These are phyloP conservation scores for Ciconia maguari DNA, from an alignment of 2,113 vertebrate species.

Conservation along the genomic window DNA sequence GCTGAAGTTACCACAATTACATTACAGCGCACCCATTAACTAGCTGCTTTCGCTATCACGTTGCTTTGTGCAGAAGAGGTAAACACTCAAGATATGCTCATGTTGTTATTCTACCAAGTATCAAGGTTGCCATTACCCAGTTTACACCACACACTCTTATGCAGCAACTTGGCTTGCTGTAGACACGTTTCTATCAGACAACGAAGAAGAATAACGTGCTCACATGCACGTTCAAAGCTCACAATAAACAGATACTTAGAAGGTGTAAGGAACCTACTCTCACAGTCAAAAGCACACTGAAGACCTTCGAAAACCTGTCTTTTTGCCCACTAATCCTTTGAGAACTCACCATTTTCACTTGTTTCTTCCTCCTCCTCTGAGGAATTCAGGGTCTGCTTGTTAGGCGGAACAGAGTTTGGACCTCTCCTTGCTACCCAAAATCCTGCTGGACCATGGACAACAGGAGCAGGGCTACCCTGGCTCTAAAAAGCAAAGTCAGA, in stretches of 20 bases:
- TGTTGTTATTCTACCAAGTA: background rate
- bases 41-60: background rate
- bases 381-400: slow-evolving; percentile 73
- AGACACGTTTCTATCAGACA: background rate
- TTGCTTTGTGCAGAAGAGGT: background rate
- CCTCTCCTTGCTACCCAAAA: slow-evolving; percentile 75
- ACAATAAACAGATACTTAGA: background rate
- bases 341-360: slow-evolving; percentile 72
- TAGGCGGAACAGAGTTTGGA: slow-evolving; percentile 53
- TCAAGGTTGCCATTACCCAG: background rate
- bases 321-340: background rate
- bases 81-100: background rate
- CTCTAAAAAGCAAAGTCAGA: slow-evolving; percentile 59
- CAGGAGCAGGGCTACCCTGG: slow-evolving; percentile 52
- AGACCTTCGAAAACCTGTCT: background rate
- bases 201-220: accelerated
- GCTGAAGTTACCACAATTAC: background rate
- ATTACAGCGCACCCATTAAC: background rate
- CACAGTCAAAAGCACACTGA: background rate
- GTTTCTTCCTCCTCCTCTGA: slow-evolving; percentile 79
- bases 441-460: slow-evolving; percentile 68
- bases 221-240: background rate
- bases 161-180: background rate
- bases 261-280: background rate
- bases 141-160: background rate